These are phyloP conservation scores for Pyrgus malvae DNA, from an alignment of 2,888 invertebrate species.

Conservation along the genomic window DNA sequence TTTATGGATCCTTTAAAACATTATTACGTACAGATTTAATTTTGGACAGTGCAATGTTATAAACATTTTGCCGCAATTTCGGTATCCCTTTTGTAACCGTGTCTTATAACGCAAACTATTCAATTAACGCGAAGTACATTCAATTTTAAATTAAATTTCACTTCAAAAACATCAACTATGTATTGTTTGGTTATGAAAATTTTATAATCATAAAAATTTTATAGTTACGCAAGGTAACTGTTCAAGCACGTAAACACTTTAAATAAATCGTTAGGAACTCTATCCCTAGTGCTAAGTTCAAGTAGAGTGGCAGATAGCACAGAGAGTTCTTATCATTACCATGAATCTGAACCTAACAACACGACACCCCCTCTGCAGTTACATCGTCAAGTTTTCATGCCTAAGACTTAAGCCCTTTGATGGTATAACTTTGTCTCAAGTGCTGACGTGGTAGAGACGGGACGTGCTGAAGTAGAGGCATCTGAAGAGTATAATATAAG, in stretches of 20 bases:
- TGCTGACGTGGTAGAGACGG: constrained; percentile 32
- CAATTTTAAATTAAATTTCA: too few species aligned
- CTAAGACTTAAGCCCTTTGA: constrained; percentile 12
- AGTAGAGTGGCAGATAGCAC: not conserved
- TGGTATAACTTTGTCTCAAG: constrained; percentile 25
- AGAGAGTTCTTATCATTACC: not conserved
- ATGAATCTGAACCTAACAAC: constrained; percentile 5
- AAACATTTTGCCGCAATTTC: not conserved
- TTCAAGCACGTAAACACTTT: too few species aligned
- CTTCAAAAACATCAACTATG: too few species aligned
- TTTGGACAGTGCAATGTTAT: not conserved
- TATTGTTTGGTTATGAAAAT: too few species aligned
- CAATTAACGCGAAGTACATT: too few species aligned
- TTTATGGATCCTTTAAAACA: constrained; percentile 4
- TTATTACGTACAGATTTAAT: constrained; percentile 6
- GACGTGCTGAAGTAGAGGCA: constrained; percentile 44
- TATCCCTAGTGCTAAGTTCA: not conserved
- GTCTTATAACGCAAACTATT: not conserved
- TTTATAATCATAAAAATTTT: not conserved
- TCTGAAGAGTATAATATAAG: constrained; percentile 9
- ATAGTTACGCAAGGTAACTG: not conserved
- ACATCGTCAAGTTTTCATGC: constrained; percentile 13
- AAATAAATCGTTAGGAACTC: too few species aligned
- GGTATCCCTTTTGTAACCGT: not conserved
- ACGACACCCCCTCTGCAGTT: not conserved